Evolutionary conservation across 1,140 invertebrate species (phyloP).

Genomic region (Meloidogyne exigua): DNA sequence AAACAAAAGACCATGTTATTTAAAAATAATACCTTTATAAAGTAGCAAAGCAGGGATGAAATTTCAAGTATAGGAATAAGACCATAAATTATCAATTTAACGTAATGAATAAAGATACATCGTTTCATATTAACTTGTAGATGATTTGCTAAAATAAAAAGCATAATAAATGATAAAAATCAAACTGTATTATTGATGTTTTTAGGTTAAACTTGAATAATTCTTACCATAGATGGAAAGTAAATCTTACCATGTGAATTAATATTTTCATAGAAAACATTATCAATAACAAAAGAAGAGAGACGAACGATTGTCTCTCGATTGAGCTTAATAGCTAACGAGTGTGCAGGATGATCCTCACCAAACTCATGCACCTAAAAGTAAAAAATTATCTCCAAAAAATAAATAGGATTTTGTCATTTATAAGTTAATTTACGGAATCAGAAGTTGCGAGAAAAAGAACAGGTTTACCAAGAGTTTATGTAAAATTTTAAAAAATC

Average conservation of each 20-base stretch:
- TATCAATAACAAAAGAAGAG: constrained; percentile 67
- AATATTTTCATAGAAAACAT: constrained; percentile 76
- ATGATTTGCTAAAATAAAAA: constrained; percentile 83
- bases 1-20: background rate
- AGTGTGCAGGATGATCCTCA: constrained; percentile 68
- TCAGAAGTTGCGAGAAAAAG: too few species aligned
- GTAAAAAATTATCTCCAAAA: too few species aligned
- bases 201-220: too few species aligned
- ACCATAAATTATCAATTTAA: constrained; percentile 95
- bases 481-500: too few species aligned
- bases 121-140: constrained; percentile 87
- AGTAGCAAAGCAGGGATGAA: constrained; percentile 92
- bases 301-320: constrained; percentile 36
- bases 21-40: constrained; percentile 76
- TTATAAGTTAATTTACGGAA: too few species aligned
- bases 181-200: constrained; percentile 3
- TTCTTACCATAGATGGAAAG: too few species aligned
- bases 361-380: constrained; percentile 64
- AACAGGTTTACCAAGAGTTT: too few species aligned
- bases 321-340: constrained; percentile 36
- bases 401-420: too few species aligned
- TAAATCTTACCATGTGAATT: constrained; percentile 73
- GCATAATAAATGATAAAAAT: constrained; percentile 41
- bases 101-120: constrained; percentile 91
- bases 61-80: constrained; percentile 86